Evolutionary conservation across 2,888 invertebrate species (phyloP), one percentile per base, ranked within the genome.

Genomic region (Protonemura montana): DNA sequence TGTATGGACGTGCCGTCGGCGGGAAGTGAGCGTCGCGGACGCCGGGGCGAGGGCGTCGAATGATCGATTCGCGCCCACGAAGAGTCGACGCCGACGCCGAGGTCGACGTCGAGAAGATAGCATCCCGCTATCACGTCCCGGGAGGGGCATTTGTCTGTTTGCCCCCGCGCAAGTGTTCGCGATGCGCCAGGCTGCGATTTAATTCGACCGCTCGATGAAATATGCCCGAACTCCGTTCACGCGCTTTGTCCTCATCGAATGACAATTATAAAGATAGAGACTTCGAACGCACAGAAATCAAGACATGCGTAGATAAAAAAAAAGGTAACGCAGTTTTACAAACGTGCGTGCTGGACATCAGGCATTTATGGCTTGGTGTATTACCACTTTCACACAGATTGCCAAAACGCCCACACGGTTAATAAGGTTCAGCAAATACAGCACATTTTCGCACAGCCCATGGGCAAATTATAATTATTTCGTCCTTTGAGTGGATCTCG

Each of bases 111-210:
- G 81, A 35, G 35, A 35, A 6, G 10, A 10, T 21, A 76, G 2
- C 76, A 5, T 25, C 76, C 5, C 76, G 26, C 28, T 7, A 78
- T 27, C 26, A 78, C 10, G 26, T 78, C 78, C 78, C 78, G 28
- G n/a, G 78, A 25, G 78, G 26, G 10, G 10, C 78, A 78, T 78
- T 78, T 78, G 25, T 78, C 78, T 78, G 28, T 59, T 35, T 35
- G 25, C 78, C 10, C 26, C 21, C 26, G 78, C 28, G 78, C 10
- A 26, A 78, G 78, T 78, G 28, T 78, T 28, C 76, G 26, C 76
- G 76, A 76, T 76, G 76, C 76, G 76, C n/a, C n/a, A 76, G n/a
- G n/a, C n/a, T n/a, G n/a, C n/a, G 26, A 76, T 76, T 76, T 76
- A 76, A 76, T 76, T 27, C 78, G 78, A 59, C 21, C 78, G 26